These are phyloP conservation scores for Arvicanthis niloticus DNA, from an alignment of 2,113 vertebrate genomes.

Conservation along the genomic window DNA sequence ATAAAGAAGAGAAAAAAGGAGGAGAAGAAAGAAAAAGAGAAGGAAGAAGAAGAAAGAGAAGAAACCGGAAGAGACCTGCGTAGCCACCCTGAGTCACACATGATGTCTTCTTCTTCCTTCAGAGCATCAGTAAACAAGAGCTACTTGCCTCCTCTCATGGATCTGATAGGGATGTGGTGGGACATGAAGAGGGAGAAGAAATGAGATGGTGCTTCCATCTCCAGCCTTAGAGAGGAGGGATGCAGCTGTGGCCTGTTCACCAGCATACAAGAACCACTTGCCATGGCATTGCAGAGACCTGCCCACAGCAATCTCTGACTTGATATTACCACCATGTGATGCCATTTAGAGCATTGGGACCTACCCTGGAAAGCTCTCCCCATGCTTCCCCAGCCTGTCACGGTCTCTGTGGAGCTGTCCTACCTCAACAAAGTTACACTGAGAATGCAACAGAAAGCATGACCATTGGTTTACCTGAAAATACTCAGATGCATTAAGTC, in stretches of 20 bases:
- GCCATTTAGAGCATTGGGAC: background rate
- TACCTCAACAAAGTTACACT: background rate
- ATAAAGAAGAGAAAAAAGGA: background rate
- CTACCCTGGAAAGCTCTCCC: background rate
- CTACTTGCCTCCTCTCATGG: background rate
- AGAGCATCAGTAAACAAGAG: background rate
- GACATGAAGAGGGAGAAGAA: too few relatives aligned
- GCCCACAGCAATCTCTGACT: background rate
- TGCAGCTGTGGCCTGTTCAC: background rate
- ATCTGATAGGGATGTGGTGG: too few relatives aligned
- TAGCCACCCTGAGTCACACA: background rate
- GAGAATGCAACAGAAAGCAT: background rate
- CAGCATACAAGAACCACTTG: too few relatives aligned
- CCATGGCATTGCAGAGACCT: too few relatives aligned
- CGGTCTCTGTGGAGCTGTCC: background rate
- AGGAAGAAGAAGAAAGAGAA: background rate
- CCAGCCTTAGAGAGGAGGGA: background rate
- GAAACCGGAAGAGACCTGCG: background rate
- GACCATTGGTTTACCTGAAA: background rate
- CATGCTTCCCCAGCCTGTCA: background rate
- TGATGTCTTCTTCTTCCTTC: background rate
- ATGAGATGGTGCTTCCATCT: background rate
- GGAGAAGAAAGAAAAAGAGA: background rate
- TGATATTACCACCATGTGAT: background rate
- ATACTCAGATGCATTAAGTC: background rate